phyloP scores from a whole-genome alignment of 35 echinoderm and acorn worm genomes.

The Eucidaris tribuloides region DNA sequence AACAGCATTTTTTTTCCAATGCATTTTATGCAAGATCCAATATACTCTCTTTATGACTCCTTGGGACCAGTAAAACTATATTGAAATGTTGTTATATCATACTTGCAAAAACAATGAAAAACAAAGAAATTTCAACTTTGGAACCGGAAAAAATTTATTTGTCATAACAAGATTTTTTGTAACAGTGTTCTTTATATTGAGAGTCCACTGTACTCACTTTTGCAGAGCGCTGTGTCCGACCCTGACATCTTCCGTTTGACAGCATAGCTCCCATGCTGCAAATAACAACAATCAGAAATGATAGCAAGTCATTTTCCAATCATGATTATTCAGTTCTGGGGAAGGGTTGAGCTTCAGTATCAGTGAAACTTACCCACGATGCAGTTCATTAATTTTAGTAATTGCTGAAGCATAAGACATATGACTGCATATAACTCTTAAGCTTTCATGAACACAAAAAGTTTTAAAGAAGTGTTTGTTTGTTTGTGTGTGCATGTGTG shows the following conservation, averaged over 20 bases:
- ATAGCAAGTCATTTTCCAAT: not conserved
- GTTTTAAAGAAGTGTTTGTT: too few species aligned
- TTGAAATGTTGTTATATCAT: not conserved
- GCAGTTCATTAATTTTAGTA: too few species aligned
- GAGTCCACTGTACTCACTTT: constrained; percentile 23
- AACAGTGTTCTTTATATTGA: not conserved
- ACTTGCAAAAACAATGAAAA: not conserved
- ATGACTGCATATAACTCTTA: too few species aligned
- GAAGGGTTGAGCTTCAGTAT: too few species aligned
- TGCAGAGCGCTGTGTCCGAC: constrained; percentile 41
- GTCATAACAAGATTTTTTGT: not conserved
- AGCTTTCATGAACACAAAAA: too few species aligned
- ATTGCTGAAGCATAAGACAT: too few species aligned
- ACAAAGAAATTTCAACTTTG: not conserved
- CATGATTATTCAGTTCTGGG: too few species aligned
- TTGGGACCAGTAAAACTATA: not conserved
- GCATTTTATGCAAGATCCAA: not conserved
- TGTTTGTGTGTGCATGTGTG: too few species aligned
- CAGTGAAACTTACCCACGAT: too few species aligned
- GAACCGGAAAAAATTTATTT: not conserved
- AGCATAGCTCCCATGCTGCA: constrained; percentile 57
- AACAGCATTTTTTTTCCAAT: too few species aligned
- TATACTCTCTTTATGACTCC: not conserved
- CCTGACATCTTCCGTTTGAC: constrained; percentile 43
- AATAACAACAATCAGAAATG: not conserved